phyloP scores from a whole-genome alignment of 2,888 invertebrate genomes.

The Drosophila ustulata region DNA sequence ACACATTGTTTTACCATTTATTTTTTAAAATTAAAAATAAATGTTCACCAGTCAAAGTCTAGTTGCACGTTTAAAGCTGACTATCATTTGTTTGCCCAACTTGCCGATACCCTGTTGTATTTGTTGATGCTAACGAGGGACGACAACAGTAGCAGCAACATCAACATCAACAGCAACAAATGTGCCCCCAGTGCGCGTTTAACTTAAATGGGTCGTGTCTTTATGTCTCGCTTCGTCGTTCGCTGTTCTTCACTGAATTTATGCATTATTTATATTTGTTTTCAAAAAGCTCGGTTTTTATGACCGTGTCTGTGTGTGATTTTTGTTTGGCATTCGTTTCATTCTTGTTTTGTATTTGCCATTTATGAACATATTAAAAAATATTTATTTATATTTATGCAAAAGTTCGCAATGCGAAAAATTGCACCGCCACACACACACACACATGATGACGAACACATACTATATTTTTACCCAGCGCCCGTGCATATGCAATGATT shows the following conservation, averaged over 20 bases:
- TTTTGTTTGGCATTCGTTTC: constrained; percentile 24
- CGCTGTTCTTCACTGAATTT: constrained; percentile 59
- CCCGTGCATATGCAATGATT: constrained; percentile 50
- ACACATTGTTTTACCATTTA: too few species aligned
- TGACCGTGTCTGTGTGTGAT: constrained; percentile 21
- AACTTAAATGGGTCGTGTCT: constrained; percentile 70
- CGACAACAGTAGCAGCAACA: neutral
- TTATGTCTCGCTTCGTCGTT: constrained; percentile 45
- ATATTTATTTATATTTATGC: constrained; percentile 64
- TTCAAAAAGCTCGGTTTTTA: constrained; percentile 39
- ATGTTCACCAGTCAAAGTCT: too few species aligned
- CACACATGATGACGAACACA: neutral
- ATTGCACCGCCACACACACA: neutral
- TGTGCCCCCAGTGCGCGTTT: constrained; percentile 52
- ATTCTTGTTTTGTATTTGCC: constrained; percentile 37
- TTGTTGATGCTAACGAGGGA: constrained; percentile 13
- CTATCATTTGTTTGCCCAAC: neutral
- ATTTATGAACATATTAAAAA: constrained; percentile 56
- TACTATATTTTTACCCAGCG: constrained; percentile 25
- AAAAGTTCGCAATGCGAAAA: constrained; percentile 15
- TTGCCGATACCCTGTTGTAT: constrained; percentile 6
- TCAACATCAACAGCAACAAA: constrained; percentile 23
- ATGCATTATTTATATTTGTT: constrained; percentile 70
- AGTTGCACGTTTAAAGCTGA: too few species aligned
- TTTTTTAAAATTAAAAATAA: too few species aligned